Evolutionary conservation across 2,888 invertebrate genomes (phyloP).

Genomic region (Crepidodera aurea): DNA sequence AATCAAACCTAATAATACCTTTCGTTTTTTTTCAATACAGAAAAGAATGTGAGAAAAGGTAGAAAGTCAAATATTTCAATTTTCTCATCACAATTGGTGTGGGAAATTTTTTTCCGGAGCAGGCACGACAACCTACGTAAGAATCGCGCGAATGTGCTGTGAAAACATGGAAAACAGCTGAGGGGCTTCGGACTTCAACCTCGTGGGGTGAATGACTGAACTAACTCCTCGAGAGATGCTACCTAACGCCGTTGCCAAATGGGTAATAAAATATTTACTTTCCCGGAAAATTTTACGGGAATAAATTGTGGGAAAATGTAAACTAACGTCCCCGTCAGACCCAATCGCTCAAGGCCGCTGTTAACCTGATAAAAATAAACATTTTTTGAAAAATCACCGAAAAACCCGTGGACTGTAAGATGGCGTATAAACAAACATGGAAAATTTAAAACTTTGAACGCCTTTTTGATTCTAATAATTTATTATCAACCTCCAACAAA

Average conservation of each 20-base stretch:
- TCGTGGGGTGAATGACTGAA: conserved; percentile 56
- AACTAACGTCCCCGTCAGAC: too few species aligned
- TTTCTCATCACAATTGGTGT: conserved; percentile 12
- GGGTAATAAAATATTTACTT: neutral
- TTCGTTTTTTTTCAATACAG: too few species aligned
- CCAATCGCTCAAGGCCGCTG: too few species aligned
- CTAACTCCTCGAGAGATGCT: conserved; percentile 27
- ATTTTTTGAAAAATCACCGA: too few species aligned
- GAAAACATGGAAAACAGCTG: conserved; percentile 51
- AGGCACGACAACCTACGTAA: conserved; percentile 19
- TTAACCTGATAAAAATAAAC: too few species aligned
- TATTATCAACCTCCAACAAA: too few species aligned
- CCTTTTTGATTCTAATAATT: too few species aligned
- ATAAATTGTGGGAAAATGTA: too few species aligned
- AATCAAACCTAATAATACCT: too few species aligned
- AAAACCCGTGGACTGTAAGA: too few species aligned
- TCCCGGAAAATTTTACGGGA: neutral
- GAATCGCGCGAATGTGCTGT: conserved; percentile 24
- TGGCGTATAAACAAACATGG: too few species aligned
- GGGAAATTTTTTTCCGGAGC: conserved; percentile 28
- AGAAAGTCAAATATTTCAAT: conserved; percentile 1
- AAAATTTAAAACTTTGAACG: too few species aligned
- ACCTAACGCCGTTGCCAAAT: conserved; percentile 19
- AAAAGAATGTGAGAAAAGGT: neutral
- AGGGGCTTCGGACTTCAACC: conserved; percentile 55